Evolutionary conservation across 2,888 invertebrate genomes (phyloP).

Genomic region (Polyommatus icarus): DNA sequence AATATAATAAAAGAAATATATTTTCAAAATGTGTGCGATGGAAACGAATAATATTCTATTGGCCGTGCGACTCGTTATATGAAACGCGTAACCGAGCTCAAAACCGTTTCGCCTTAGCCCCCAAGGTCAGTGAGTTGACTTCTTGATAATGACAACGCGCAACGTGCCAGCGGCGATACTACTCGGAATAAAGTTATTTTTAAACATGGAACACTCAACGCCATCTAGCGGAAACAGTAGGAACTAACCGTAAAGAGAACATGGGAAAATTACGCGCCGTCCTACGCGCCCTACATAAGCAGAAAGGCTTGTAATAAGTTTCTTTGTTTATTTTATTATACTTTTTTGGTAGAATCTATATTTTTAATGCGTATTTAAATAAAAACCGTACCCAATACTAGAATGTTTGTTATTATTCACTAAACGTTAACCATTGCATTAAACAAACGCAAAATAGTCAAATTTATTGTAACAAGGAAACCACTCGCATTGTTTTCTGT

Average conservation of each 20-base stretch:
- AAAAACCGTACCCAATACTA: background rate
- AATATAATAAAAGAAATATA: background rate
- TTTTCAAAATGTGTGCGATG: background rate
- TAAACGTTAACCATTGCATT: background rate
- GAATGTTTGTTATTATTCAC: background rate
- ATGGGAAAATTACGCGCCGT: constrained; percentile 12
- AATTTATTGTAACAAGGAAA: background rate
- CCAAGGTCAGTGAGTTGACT: constrained; percentile 71
- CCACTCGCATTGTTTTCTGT: background rate
- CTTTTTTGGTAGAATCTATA: background rate
- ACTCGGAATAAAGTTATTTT: constrained; percentile 58
- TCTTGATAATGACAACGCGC: constrained; percentile 61
- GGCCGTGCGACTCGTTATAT: constrained; percentile 36
- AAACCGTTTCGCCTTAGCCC: constrained; percentile 48
- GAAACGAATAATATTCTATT: background rate
- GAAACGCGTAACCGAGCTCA: background rate
- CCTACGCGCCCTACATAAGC: constrained; percentile 6
- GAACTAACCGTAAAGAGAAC: constrained; percentile 31
- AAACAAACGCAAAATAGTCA: background rate
- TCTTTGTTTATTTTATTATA: background rate
- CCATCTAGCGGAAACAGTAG: constrained; percentile 52
- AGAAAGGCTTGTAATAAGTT: background rate
- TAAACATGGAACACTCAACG: constrained; percentile 50
- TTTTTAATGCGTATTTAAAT: background rate
- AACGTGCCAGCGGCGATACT: constrained; percentile 41